Base-by-base conservation (phyloP, 2,797 vertebrate species). In the Phataginus tricuspis region DNA sequence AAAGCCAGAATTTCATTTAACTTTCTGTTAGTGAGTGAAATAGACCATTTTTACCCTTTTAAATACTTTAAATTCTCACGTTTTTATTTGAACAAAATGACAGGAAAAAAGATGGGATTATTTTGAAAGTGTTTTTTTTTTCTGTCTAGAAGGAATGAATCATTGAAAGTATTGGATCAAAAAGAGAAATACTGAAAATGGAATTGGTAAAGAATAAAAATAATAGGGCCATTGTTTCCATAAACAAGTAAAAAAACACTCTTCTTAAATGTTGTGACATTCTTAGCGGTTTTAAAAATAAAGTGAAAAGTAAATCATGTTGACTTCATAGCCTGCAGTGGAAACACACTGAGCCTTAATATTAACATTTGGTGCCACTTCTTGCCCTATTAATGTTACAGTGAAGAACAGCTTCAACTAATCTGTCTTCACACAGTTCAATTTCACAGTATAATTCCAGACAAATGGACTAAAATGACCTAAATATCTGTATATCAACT, bases 391-490 rank as follows among this genome's bases (percentile, higher is more conserved):
- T 96, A 83, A 94, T 61, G 25, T 93, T 78, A 91, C 82, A 45
- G 59, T 75, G 21, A 86, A 96, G 91, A 96, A 25, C 75, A 95
- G 82, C 14, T 95, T 96, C 75, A 96, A 86, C 80, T 95, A 96
- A 96, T 97, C 55, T 96, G 13, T 84, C 91, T 96, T 98, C 68
- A 93, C 42, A 74, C 78, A 63, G 91, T 96, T 71, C 63, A 90
- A 86, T 79, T 96, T 97, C 88, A 88, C 45, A 86, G 31, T 45
- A 93, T 90, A 96, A 98, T 98, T 93, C 5, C 51, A 95, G 68
- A 91, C 37, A 95, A 95, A 91, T 61, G 63, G 29, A 84, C 71
- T 91, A 97, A 98, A 98, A 96, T 95, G 39, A 90, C 6, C 2
- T 94, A 94, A 95, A 90, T 97, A 93, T 96, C 61, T 79, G 18